Percentiles rank a stretch among this genome's conserved stretches.
phyloP scores from a whole-genome alignment of 1,140 invertebrate species.

The Orchestia grillus region DNA sequence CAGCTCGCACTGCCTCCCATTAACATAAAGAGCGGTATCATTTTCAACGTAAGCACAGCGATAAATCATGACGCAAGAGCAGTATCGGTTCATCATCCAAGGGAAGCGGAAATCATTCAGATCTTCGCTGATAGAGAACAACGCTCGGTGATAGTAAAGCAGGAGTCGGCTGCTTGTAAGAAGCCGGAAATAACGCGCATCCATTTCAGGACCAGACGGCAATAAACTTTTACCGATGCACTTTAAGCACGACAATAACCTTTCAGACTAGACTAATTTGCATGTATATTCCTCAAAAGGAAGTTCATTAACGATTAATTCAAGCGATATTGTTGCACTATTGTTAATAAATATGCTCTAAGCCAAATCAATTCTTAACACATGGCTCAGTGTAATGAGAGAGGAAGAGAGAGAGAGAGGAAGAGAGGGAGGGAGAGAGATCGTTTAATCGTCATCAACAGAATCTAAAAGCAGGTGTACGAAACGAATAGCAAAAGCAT shows the following conservation, averaged over 20 bases:
- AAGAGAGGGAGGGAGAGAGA: no score
- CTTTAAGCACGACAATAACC: not conserved
- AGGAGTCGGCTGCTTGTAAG: not conserved
- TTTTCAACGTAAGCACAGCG: not conserved
- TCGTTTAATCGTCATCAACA: not conserved
- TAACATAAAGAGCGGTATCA: not conserved
- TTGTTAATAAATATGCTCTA: not conserved
- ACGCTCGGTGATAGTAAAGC: not conserved
- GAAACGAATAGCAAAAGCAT: not conserved
- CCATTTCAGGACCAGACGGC: not conserved
- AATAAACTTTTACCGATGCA: not conserved
- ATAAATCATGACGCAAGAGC: not conserved
- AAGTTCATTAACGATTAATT: not conserved
- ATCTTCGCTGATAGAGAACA: not conserved
- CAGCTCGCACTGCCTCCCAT: not conserved
- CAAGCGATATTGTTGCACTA: not conserved
- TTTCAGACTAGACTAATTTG: not conserved
- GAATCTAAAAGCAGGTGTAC: not conserved
- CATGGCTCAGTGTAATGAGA: not conserved
- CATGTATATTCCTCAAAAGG: not conserved
- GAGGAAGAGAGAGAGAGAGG: not conserved
- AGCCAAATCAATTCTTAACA: not conserved
- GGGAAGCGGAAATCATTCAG: conserved; percentile 6
- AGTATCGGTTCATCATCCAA: not conserved
- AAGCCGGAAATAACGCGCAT: not conserved